Conservation (phyloP, 2,797 vertebrate species). For the Corythornis leucogaster region DNA sequence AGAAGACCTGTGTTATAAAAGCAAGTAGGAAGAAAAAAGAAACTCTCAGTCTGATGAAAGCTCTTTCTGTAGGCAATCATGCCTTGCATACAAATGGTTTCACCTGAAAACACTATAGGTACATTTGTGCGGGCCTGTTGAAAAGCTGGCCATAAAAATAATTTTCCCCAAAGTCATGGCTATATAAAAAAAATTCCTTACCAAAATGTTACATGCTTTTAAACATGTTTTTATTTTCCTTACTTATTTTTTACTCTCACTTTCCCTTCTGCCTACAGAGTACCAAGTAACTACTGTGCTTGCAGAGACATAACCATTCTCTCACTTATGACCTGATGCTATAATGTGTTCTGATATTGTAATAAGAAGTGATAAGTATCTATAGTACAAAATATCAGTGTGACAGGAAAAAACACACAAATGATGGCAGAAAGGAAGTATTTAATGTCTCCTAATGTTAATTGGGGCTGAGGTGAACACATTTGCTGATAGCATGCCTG, state of each 20-base stretch:
- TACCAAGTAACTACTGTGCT: not conserved
- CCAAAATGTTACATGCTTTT: slow-evolving; percentile 30
- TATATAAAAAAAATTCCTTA: slow-evolving; percentile 20
- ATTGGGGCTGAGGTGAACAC: not conserved
- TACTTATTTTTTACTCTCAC: slow-evolving; percentile 60
- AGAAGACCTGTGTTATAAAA: slow-evolving; percentile 32
- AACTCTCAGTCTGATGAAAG: slow-evolving; percentile 18
- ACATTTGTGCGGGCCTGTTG: not conserved
- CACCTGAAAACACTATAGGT: slow-evolving; percentile 14
- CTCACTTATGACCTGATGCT: slow-evolving; percentile 8
- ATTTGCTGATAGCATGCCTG: not conserved
- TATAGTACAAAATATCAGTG: slow-evolving; percentile 18
- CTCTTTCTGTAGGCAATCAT: slow-evolving; percentile 11
- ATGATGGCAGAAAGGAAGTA: not conserved
- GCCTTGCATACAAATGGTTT: not conserved
- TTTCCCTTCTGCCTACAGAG: not conserved
- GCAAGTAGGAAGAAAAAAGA: not conserved
- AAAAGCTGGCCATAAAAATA: slow-evolving; percentile 44
- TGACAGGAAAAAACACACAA: slow-evolving; percentile 6
- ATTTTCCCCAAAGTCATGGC: slow-evolving; percentile 33
- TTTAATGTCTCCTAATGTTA: not conserved
- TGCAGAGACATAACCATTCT: slow-evolving; percentile 58
- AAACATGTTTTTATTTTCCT: slow-evolving; percentile 65
- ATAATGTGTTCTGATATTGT: slow-evolving; percentile 53
- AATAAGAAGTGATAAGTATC: slow-evolving; percentile 66